Evolutionary conservation across 1,140 invertebrate genomes (phyloP).

Genomic region (Papilio machaon): DNA sequence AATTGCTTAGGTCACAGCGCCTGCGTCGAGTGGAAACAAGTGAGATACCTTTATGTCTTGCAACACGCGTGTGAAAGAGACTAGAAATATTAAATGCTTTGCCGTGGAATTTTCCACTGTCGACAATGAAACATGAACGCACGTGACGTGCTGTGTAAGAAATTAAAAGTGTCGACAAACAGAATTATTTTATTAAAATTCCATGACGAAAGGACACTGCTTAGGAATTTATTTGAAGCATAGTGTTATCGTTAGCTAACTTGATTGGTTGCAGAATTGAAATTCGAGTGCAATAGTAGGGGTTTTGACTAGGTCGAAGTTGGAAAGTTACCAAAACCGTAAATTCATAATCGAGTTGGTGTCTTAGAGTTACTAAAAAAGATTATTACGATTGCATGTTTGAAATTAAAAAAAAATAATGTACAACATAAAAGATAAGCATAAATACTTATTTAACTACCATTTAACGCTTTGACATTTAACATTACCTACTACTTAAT

Average conservation of each 20-base stretch:
- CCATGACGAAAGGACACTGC: constrained; percentile 13
- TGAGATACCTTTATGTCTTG: constrained; percentile 58
- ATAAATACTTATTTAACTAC: neutral
- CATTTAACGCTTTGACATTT: neutral
- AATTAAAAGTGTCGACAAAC: constrained; percentile 28
- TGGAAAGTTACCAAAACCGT: constrained; percentile 26
- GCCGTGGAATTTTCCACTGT: constrained; percentile 79
- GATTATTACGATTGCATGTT: neutral
- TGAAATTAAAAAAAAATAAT: neutral
- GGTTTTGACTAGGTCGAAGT: neutral
- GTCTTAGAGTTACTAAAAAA: neutral
- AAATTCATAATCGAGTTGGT: neutral
- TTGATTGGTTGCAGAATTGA: neutral
- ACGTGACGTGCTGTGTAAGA: constrained; percentile 50
- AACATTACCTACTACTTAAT: neutral
- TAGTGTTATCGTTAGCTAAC: neutral
- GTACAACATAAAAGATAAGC: neutral
- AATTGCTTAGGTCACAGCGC: constrained; percentile 74
- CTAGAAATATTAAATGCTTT: constrained; percentile 75
- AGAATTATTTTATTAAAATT: constrained; percentile 29
- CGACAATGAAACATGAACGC: constrained; percentile 79
- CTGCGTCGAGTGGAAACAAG: constrained; percentile 71
- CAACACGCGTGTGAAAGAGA: constrained; percentile 54
- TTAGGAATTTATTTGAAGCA: neutral
- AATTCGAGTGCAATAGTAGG: constrained; percentile 34